Base-by-base conservation (phyloP, 2,113 vertebrate species). In the Elephas maximus region DNA sequence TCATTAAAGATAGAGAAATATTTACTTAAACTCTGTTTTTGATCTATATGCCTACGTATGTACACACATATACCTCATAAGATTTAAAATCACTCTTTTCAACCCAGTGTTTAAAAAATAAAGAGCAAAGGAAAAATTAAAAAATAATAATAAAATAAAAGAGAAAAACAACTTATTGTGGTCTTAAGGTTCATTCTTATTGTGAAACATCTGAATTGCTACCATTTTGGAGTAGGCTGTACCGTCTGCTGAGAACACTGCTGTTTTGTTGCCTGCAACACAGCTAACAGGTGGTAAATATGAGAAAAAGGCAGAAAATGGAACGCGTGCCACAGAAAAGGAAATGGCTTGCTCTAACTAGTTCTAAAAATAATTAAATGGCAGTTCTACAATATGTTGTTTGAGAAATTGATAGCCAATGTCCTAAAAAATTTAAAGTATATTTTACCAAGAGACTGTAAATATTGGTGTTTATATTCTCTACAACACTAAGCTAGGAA, bases 261-360 rank as follows among this genome's bases (percentile, higher is more conserved):
- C 37, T 92, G 90, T 85, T 86, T 86, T 83, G 44, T 86, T 97
- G 83, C 85, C 93, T 89, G 86, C 95, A 85, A 97, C 88, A 76
- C 65, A 44, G 71, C 67, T 88, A 88, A 92, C 97, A 97, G 97
- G 95, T 92, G 90, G 96, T 92, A 76, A 96, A 85, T 17, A 91
- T 20, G 33, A 92, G 37, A 28, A 85, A 76, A 83, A 95, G 81
- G 82, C 77, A 95, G 80, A 96, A 94, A 79, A 80, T 48, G 73
- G 76, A 95, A 74, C 44, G 76, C 60, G 69, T 86, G 95, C 77
- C 85, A 60, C n/a, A 69, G 73, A 53, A 63, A 76, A 77, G 76
- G 20, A 24, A 90, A 93, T 26, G 53, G 44, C 44, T 83, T 84
- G 10, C 28, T 65, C 15, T 88, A 79, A 51, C 62, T 80, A 71